Evolutionary conservation across 1,140 invertebrate genomes (phyloP).

Genomic region (Pseudomyrmex pallidus): DNA sequence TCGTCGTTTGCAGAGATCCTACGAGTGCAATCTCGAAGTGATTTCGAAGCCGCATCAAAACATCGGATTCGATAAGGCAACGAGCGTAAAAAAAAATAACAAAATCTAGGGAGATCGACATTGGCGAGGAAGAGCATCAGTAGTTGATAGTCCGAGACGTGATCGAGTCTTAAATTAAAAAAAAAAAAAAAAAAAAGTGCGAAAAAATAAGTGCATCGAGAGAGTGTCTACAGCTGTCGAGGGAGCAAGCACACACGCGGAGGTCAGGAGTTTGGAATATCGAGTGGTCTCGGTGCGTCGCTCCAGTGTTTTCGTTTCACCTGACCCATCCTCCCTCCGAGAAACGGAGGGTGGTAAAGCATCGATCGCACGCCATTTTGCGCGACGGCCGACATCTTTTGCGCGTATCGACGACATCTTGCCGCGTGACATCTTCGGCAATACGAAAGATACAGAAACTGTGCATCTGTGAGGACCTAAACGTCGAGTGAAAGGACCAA

Average conservation of each 20-base stretch:
- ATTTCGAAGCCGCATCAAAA: neutral
- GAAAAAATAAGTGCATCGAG: neutral
- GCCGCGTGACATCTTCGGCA: constrained; percentile 61
- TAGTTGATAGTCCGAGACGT: neutral
- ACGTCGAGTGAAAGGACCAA: neutral
- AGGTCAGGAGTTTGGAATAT: neutral
- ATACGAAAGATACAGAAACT: constrained; percentile 35
- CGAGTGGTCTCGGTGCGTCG: constrained; percentile 17
- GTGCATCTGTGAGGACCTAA: neutral
- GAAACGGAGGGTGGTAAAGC: constrained; percentile 62
- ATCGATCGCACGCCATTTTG: constrained; percentile 84
- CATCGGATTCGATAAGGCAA: neutral
- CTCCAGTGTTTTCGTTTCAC: constrained; percentile 62
- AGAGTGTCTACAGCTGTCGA: neutral
- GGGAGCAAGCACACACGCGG: neutral
- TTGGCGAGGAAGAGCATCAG: neutral
- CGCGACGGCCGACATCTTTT: constrained; percentile 72
- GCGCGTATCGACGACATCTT: constrained; percentile 71
- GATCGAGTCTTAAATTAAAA: neutral
- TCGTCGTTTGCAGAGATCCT: constrained; percentile 10
- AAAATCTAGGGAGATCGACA: neutral
- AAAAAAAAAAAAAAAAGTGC: neutral
- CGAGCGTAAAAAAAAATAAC: neutral
- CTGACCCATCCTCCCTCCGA: constrained; percentile 54
- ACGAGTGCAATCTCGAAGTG: constrained; percentile 6